These are phyloP conservation scores for Gymnocypris eckloni DNA, from an alignment of 2,797 vertebrate species.

Conservation along the genomic window DNA sequence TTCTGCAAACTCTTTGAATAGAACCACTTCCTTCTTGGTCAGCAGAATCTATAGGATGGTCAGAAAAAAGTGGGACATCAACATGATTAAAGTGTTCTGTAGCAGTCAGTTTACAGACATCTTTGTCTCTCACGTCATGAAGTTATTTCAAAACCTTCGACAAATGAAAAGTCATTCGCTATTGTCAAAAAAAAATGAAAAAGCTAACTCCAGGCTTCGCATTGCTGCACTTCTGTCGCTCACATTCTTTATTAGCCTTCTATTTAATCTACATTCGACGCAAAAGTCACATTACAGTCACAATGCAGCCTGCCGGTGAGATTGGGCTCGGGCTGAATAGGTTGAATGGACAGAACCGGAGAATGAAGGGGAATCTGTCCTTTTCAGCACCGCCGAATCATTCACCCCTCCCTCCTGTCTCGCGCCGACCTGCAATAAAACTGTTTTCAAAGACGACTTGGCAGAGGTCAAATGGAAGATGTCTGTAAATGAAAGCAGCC, in stretches of 20 bases:
- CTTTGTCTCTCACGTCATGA: slow-evolving; percentile 17
- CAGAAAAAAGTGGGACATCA: not conserved
- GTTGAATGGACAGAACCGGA: slow-evolving; percentile 36
- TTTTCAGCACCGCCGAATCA: slow-evolving; percentile 32
- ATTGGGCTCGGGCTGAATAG: slow-evolving; percentile 16
- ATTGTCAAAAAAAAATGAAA: slow-evolving; percentile 32
- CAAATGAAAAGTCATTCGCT: slow-evolving; percentile 2
- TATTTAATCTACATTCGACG: slow-evolving; percentile 23
- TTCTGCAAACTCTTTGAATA: not conserved
- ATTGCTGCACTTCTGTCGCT: slow-evolving; percentile 7
- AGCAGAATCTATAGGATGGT: not conserved
- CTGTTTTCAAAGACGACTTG: slow-evolving; percentile 66
- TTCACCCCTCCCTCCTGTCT: slow-evolving; percentile 47
- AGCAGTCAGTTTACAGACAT: slow-evolving; percentile 7
- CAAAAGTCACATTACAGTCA: slow-evolving; percentile 41
- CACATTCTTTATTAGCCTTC: slow-evolving; percentile 19
- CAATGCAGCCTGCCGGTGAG: slow-evolving; percentile 37
- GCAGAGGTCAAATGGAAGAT: slow-evolving; percentile 71
- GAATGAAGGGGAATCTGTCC: slow-evolving; percentile 39
- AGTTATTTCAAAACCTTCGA: slow-evolving; percentile 25
- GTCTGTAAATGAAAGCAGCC: slow-evolving; percentile 64
- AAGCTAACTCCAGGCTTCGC: slow-evolving; percentile 25
- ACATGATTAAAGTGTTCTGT: not conserved
- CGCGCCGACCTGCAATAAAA: slow-evolving; percentile 59
- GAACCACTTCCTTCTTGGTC: not conserved